Conservation (phyloP, 2,888 invertebrate genomes). For the Eupelmus urozonus region DNA sequence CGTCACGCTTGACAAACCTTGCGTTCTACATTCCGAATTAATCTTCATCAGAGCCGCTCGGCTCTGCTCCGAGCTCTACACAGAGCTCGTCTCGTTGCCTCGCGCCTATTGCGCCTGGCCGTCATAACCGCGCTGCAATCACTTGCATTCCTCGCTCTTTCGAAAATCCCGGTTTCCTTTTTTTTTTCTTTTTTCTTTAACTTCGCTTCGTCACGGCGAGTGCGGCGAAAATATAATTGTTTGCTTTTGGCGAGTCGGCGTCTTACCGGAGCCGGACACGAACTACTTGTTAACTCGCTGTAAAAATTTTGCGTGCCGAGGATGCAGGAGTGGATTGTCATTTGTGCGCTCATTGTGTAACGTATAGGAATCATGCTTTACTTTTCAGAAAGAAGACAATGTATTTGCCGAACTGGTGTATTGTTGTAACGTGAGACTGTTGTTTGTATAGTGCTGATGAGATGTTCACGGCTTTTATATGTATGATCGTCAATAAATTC, state of each 20-base stretch:
- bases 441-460: conserved; percentile 37
- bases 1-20: conserved; percentile 52
- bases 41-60: conserved; percentile 58
- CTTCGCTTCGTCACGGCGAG: no score
- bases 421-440: conserved; percentile 2
- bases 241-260: not conserved
- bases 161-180: not conserved
- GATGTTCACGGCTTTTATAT: conserved; percentile 29
- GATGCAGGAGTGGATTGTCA: not conserved
- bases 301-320: no score
- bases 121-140: conserved; percentile 20
- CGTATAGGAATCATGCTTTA: no score
- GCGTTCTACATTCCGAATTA: conserved; percentile 58
- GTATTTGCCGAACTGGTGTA: conserved; percentile 20
- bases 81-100: not conserved
- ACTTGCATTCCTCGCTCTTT: not conserved
- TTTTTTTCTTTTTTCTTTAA: not conserved
- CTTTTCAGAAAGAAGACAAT: conserved; percentile 24
- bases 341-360: not conserved
- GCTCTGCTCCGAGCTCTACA: conserved; percentile 31
- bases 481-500: conserved; percentile 51
- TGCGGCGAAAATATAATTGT: not conserved
- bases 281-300: conserved; percentile 32
- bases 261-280: conserved; percentile 30
- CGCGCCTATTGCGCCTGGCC: not conserved